Evolutionary conservation across 2,888 invertebrate species (phyloP).

Genomic region (Mesoligia furuncula): DNA sequence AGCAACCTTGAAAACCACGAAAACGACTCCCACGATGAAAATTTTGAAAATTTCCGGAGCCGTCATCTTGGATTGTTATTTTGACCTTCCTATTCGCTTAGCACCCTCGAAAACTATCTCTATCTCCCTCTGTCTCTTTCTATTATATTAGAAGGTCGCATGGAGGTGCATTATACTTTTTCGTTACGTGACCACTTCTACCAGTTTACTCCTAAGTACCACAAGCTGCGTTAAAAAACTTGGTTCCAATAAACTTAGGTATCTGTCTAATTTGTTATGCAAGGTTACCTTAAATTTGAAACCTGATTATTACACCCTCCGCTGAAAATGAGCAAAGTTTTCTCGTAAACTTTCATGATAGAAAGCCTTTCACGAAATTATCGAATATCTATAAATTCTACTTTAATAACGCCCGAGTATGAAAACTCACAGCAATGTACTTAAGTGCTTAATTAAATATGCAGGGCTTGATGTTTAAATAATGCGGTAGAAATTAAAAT

Average conservation of each 20-base stretch:
- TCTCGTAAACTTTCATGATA: slow-evolving; percentile 29
- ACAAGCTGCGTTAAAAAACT: not conserved
- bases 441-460: not conserved
- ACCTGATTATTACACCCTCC: not conserved
- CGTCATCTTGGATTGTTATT: no score
- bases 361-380: slow-evolving; percentile 23
- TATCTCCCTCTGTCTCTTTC: no score
- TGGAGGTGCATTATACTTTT: not conserved
- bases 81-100: no score
- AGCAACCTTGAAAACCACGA: no score
- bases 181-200: not conserved
- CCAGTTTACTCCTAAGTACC: not conserved
- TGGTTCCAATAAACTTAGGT: not conserved
- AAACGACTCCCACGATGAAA: no score
- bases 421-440: not conserved
- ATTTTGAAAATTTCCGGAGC: no score
- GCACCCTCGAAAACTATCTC: no score
- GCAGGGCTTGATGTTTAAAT: not conserved
- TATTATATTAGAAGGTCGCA: no score
- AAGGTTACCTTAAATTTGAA: not conserved
- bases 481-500: not conserved
- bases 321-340: slow-evolving; percentile 43
- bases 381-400: slow-evolving; percentile 22
- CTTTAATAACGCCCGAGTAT: not conserved
- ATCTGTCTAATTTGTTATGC: not conserved